These are phyloP conservation scores for Sparidentex hasta DNA, from an alignment of 2,797 vertebrate genomes.

Conservation along the genomic window DNA sequence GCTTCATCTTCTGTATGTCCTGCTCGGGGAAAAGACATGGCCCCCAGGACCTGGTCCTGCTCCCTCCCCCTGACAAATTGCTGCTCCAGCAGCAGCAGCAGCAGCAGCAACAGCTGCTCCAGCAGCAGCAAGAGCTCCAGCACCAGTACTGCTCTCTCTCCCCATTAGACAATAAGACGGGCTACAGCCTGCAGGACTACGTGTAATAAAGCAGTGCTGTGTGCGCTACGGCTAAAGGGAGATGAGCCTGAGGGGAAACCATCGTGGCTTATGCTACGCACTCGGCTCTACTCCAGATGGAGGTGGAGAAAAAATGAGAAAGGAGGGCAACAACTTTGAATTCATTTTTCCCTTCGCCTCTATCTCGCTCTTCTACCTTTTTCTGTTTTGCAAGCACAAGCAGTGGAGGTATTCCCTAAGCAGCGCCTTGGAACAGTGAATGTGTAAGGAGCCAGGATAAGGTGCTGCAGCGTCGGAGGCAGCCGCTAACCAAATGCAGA, in stretches of 20 bases:
- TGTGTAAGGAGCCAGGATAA: conserved; percentile 67
- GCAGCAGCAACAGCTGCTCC: conserved; percentile 86
- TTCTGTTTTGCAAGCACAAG: conserved; percentile 87
- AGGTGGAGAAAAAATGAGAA: conserved; percentile 59
- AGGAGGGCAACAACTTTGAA: conserved; percentile 74
- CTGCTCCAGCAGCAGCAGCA: conserved; percentile 86
- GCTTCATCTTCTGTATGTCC: conserved; percentile 93
- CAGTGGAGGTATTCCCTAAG: conserved; percentile 82
- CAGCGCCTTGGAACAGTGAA: conserved; percentile 76
- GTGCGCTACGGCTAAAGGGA: conserved; percentile 60
- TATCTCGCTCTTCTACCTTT: conserved; percentile 59
- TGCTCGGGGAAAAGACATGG: conserved; percentile 88
- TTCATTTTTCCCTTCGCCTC: conserved; percentile 53
- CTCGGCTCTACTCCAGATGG: conserved; percentile 58
- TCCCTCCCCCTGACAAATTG: conserved; percentile 85
- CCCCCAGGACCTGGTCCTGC: conserved; percentile 85
- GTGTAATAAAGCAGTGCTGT: conserved; percentile 77
- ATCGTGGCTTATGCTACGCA: conserved; percentile 57
- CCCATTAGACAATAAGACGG: conserved; percentile 89
- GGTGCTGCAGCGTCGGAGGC: conserved; percentile 76
- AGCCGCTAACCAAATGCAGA: conserved; percentile 79
- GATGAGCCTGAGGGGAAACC: conserved; percentile 65
- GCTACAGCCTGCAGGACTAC: conserved; percentile 91
- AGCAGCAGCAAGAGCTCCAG: conserved; percentile 87
- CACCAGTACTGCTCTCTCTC: conserved; percentile 90